Percentiles rank a stretch among this genome's conserved stretches.
Evolutionary conservation across 2,797 vertebrate species (phyloP).

Genomic region (Dipus sagitta): DNA sequence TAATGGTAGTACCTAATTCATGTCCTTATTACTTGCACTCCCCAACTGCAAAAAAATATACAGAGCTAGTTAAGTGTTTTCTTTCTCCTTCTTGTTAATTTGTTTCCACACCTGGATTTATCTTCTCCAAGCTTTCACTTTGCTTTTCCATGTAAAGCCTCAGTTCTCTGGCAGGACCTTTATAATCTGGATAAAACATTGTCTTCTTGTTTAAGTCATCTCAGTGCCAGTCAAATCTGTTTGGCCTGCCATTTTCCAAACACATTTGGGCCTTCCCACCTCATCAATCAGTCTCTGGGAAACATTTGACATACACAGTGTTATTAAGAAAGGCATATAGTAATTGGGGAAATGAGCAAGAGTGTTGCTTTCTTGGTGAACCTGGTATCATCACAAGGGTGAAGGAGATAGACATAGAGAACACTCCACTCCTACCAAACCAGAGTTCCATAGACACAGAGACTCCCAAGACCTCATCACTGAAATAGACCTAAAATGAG

Average conservation of each 20-base stretch:
- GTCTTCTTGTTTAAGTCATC: background rate
- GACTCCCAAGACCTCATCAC: too few relatives aligned
- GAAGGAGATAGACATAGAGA: too few relatives aligned
- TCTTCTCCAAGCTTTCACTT: conserved; percentile 4
- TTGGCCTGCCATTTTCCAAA: background rate
- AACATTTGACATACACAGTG: background rate
- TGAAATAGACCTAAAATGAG: too few relatives aligned
- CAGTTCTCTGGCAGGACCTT: background rate
- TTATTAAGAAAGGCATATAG: background rate
- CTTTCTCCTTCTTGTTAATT: background rate
- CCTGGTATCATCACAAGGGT: too few relatives aligned
- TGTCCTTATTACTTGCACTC: background rate
- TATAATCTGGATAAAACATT: background rate
- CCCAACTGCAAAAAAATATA: background rate
- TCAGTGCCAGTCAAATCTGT: background rate
- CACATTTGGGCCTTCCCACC: background rate
- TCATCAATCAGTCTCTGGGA: background rate
- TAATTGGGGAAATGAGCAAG: too few relatives aligned
- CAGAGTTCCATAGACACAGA: too few relatives aligned
- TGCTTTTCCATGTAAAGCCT: background rate
- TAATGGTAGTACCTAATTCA: background rate
- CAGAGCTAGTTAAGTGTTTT: background rate
- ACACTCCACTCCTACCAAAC: too few relatives aligned
- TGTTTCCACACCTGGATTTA: background rate
- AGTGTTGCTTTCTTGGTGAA: too few relatives aligned